These are phyloP conservation scores for Empis stercorea DNA, from an alignment of 2,888 invertebrate genomes.

Conservation along the genomic window DNA sequence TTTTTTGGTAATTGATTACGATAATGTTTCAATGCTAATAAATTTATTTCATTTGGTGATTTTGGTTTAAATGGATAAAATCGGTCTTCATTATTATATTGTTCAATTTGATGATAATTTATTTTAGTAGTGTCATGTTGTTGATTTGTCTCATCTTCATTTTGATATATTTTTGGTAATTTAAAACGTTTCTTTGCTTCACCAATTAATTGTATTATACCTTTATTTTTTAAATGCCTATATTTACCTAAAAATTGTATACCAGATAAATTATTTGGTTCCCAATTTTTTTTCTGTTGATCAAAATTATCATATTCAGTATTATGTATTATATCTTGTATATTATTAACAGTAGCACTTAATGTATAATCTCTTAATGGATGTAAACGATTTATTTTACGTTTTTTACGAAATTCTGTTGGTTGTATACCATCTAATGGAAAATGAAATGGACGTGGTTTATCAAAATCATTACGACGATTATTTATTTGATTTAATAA, in stretches of 20 bases:
- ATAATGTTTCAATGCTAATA: conserved; percentile 46
- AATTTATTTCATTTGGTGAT: conserved; percentile 59
- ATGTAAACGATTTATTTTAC: too few species aligned
- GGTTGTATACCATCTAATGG: conserved; percentile 29
- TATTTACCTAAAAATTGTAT: conserved; percentile 31
- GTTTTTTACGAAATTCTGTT: conserved; percentile 22
- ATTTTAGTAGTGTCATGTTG: conserved; percentile 11
- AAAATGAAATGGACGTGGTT: conserved; percentile 33
- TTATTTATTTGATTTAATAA: conserved; percentile 10
- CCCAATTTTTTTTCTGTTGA: conserved; percentile 15
- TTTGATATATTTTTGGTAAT: conserved; percentile 16
- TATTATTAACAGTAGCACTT: conserved; percentile 23
- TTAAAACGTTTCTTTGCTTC: not conserved
- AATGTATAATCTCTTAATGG: not conserved
- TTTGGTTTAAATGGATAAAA: conserved; percentile 58
- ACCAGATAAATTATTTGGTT: conserved; percentile 27
- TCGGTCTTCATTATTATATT: conserved; percentile 37
- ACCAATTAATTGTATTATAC: conserved; percentile 27
- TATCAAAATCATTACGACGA: conserved; percentile 12
- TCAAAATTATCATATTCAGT: conserved; percentile 14
- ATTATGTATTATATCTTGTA: conserved; percentile 32
- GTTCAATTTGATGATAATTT: conserved; percentile 7
- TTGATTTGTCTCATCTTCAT: conserved; percentile 8
- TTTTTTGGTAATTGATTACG: not conserved
- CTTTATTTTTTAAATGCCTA: conserved; percentile 31